These are phyloP conservation scores for Lamprotornis superbus DNA, from an alignment of 2,113 vertebrate species.

Conservation along the genomic window DNA sequence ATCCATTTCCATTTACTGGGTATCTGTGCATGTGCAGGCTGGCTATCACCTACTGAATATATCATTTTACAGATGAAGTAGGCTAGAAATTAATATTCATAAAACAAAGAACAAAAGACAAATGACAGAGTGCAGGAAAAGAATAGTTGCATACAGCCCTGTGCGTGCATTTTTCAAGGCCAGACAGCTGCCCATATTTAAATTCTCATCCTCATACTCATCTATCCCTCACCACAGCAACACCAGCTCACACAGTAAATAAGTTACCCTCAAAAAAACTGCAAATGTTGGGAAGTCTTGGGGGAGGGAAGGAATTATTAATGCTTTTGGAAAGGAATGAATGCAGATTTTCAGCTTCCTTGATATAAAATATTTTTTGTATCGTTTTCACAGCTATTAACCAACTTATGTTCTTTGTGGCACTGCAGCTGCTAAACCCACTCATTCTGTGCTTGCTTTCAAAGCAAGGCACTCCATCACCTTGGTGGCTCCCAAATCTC, in stretches of 20 bases:
- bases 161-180: fast-evolving
- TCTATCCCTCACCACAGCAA: neutral
- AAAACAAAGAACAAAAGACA: neutral
- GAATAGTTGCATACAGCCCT: neutral
- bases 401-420: neutral
- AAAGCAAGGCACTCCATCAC: neutral
- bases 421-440: neutral
- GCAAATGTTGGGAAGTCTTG: neutral
- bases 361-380: neutral
- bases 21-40: neutral
- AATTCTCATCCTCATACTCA: neutral
- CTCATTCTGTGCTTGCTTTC: neutral
- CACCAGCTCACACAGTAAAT: neutral
- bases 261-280: neutral
- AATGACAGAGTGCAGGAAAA: neutral
- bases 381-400: neutral
- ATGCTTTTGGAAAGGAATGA: neutral
- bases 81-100: neutral
- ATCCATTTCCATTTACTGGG: neutral
- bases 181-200: neutral
- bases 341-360: neutral
- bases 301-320: neutral
- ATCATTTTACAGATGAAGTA: neutral
- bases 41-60: neutral
- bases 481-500: neutral